Percentiles rank a stretch among this genome's conserved stretches.
phyloP scores from a whole-genome alignment of 2,888 invertebrate genomes.

The Cephus spinipes region DNA sequence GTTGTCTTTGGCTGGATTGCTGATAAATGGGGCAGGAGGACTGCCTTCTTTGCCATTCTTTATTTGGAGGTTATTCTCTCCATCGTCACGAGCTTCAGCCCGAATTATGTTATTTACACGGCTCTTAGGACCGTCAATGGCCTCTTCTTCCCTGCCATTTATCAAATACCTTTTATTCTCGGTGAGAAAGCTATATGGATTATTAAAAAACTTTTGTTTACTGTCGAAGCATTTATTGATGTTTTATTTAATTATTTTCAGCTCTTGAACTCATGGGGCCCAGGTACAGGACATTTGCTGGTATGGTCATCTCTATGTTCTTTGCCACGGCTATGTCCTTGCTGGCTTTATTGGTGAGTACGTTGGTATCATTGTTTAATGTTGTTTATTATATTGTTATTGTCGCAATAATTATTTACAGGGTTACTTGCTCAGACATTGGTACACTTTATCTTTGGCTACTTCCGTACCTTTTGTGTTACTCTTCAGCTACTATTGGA shows the following conservation, averaged over 20 bases:
- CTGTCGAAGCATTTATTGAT: neutral
- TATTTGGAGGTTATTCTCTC: slow-evolving; percentile 73
- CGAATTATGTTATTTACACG: slow-evolving; percentile 72
- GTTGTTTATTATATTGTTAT: slow-evolving; percentile 1
- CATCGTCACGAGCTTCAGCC: slow-evolving; percentile 73
- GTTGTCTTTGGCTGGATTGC: slow-evolving; percentile 77
- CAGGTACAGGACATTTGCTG: slow-evolving; percentile 72
- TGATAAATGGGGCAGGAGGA: slow-evolving; percentile 76
- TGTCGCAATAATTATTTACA: slow-evolving; percentile 26
- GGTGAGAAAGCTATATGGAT: slow-evolving; percentile 61
- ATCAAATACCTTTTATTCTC: slow-evolving; percentile 76
- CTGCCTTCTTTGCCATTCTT: slow-evolving; percentile 74
- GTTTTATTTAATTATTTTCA: slow-evolving; percentile 29
- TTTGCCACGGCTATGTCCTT: slow-evolving; percentile 76
- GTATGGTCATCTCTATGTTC: slow-evolving; percentile 75
- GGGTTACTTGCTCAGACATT: slow-evolving; percentile 72
- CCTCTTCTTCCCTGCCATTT: slow-evolving; percentile 76
- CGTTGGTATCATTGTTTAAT: neutral
- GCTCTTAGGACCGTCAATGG: slow-evolving; percentile 73
- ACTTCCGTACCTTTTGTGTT: slow-evolving; percentile 74
- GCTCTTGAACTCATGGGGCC: slow-evolving; percentile 76
- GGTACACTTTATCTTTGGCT: slow-evolving; percentile 73
- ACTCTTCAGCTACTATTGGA: slow-evolving; percentile 74
- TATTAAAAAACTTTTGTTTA: neutral
- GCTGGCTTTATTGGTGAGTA: slow-evolving; percentile 70